A percentile compares a stretch with the other conserved stretches of the same genome.
phyloP scores from a whole-genome alignment of 2,888 invertebrate species.

The Agapostemon virescens region DNA sequence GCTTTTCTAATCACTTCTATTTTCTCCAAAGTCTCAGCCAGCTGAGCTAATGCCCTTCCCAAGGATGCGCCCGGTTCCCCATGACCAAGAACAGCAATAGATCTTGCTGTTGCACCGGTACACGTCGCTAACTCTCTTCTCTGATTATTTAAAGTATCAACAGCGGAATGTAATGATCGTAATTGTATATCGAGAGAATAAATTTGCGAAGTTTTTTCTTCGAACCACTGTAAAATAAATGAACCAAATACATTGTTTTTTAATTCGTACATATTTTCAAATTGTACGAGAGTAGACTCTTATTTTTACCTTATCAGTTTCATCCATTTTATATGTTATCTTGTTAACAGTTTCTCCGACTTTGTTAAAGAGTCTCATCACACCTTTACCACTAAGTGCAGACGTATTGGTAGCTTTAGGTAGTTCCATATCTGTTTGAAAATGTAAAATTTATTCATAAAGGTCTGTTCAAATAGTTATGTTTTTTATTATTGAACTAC shows the following conservation, averaged over 20 bases:
- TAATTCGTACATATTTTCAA: background rate
- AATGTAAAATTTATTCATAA: conserved; percentile 29
- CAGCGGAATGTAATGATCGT: conserved; percentile 91
- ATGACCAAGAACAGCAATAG: conserved; percentile 93
- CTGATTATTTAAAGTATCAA: conserved; percentile 93
- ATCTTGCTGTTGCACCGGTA: conserved; percentile 92
- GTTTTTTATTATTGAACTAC: conserved; percentile 6
- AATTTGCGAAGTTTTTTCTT: conserved; percentile 95
- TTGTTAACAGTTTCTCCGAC: conserved; percentile 99
- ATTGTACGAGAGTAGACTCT: conserved; percentile 61
- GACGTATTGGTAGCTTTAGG: conserved; percentile 98
- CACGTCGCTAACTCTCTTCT: conserved; percentile 90
- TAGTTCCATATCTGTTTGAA: conserved; percentile 88
- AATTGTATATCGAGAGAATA: conserved; percentile 95
- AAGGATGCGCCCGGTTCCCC: conserved; percentile 96
- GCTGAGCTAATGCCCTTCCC: conserved; percentile 92
- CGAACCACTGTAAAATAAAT: conserved; percentile 92
- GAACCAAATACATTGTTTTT: conserved; percentile 14
- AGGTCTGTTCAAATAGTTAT: conserved; percentile 18
- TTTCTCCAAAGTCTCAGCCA: conserved; percentile 88
- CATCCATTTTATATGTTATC: conserved; percentile 99
- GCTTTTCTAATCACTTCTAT: conserved; percentile 93
- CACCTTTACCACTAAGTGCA: conserved; percentile 96
- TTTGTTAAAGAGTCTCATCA: conserved; percentile 96
- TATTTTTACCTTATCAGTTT: conserved; percentile 93